phyloP scores from a whole-genome alignment of 1,140 invertebrate genomes.

The Pristionchus pacificus region DNA sequence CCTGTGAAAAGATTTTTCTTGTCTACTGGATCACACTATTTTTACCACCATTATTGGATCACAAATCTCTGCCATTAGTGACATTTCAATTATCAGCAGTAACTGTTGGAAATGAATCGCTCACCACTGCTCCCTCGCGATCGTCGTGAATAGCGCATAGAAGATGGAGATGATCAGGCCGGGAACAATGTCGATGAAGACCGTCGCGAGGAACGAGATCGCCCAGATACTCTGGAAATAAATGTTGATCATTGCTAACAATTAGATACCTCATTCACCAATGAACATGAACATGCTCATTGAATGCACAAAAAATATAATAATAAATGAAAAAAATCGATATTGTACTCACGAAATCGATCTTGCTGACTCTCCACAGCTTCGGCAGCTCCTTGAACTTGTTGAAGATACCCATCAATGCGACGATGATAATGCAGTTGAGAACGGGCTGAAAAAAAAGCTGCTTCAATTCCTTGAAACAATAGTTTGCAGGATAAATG shows the following conservation, averaged over 20 bases:
- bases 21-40: no score
- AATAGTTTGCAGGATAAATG: no score
- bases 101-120: not conserved
- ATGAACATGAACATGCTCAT: not conserved
- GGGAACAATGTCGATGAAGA: constrained; percentile 38
- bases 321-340: no score
- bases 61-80: no score
- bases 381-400: constrained; percentile 46
- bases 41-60: no score
- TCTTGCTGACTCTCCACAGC: constrained; percentile 55
- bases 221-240: constrained; percentile 49
- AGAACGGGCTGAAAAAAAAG: constrained; percentile 46
- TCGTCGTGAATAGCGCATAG: constrained; percentile 54
- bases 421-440: constrained; percentile 48
- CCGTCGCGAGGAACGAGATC: constrained; percentile 49
- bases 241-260: constrained; percentile 13
- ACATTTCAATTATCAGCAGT: not conserved
- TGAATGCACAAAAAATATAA: no score
- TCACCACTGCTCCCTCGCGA: constrained; percentile 35
- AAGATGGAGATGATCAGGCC: constrained; percentile 47
- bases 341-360: constrained; percentile 49
- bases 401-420: constrained; percentile 46
- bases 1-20: constrained; percentile 16
- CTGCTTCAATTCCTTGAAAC: not conserved
- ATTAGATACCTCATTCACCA: no score